A percentile compares a stretch with the other conserved stretches of the same genome.
Evolutionary conservation across 2,797 vertebrate genomes (phyloP).

Genomic region (Enteromius argenteus): DNA sequence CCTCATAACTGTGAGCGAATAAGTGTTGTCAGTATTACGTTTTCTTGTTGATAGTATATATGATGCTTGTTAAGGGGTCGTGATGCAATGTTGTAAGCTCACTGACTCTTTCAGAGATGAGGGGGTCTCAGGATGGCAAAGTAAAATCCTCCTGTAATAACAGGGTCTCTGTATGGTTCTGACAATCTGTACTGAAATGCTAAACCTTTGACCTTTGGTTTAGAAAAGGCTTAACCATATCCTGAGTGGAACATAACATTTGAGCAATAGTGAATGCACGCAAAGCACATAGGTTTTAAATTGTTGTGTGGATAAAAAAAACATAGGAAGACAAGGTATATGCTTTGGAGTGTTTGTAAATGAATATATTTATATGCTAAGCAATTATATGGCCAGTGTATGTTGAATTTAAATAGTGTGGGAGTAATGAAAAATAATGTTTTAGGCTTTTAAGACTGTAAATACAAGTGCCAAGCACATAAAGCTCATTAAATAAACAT

Average conservation of each 20-base stretch:
- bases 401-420: conserved; percentile 73
- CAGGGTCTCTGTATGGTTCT: conserved; percentile 12
- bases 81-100: neutral
- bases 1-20: conserved; percentile 39
- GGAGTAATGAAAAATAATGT: conserved; percentile 77
- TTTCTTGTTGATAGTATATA: conserved; percentile 30
- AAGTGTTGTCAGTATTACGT: neutral
- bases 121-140: neutral
- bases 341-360: conserved; percentile 95
- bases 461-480: conserved; percentile 96
- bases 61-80: neutral
- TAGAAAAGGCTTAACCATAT: conserved; percentile 70
- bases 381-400: conserved; percentile 88
- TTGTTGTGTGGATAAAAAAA: conserved; percentile 89
- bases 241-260: conserved; percentile 74
- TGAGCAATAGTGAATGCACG: conserved; percentile 82
- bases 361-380: conserved; percentile 97
- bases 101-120: conserved; percentile 2
- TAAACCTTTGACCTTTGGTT: conserved; percentile 57
- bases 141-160: conserved; percentile 11
- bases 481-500: conserved; percentile 96
- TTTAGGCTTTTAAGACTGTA: conserved; percentile 88
- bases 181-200: conserved; percentile 29
- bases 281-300: conserved; percentile 83
- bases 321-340: conserved; percentile 83